Percentiles rank a stretch among this genome's conserved stretches.
Conservation (phyloP, 2,888 invertebrate species). For the Julus scandinavius region DNA sequence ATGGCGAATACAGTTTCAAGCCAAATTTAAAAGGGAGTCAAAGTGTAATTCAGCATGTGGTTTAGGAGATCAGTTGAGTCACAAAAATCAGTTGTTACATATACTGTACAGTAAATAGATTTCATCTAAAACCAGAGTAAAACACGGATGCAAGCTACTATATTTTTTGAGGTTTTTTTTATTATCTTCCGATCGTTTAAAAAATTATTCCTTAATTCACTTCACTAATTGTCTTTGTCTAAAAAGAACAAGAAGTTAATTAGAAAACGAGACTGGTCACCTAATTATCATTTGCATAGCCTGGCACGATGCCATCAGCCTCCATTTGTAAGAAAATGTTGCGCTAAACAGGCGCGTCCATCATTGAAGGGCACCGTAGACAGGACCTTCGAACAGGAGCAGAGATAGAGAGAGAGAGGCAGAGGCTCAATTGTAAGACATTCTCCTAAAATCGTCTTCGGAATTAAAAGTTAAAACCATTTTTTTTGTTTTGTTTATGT, state of each 20-base stretch:
- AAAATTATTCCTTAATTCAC: conserved; percentile 43
- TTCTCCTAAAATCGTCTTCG: conserved; percentile 42
- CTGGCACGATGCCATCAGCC: conserved; percentile 51
- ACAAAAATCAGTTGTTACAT: neutral
- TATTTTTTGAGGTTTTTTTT: neutral
- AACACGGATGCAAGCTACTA: conserved; percentile 5
- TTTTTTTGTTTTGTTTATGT: neutral
- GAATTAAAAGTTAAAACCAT: conserved; percentile 7
- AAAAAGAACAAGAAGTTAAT: conserved; percentile 43
- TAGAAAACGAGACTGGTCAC: conserved; percentile 49
- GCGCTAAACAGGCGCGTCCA: neutral
- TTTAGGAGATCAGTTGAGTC: neutral
- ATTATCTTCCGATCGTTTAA: neutral
- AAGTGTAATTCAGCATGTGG: neutral
- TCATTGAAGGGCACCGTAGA: neutral
- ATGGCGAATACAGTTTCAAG: neutral
- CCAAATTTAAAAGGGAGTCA: conserved; percentile 2
- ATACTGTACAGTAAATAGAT: conserved; percentile 32
- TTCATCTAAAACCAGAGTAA: conserved; percentile 39
- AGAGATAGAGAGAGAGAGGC: neutral
- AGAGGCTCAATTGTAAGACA: conserved; percentile 34
- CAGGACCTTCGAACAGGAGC: neutral
- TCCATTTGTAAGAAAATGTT: neutral
- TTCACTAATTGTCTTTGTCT: conserved; percentile 45
- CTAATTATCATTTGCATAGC: conserved; percentile 52